These are phyloP conservation scores for Sebastes taczanowskii DNA, from an alignment of 2,797 vertebrate species.

Conservation along the genomic window DNA sequence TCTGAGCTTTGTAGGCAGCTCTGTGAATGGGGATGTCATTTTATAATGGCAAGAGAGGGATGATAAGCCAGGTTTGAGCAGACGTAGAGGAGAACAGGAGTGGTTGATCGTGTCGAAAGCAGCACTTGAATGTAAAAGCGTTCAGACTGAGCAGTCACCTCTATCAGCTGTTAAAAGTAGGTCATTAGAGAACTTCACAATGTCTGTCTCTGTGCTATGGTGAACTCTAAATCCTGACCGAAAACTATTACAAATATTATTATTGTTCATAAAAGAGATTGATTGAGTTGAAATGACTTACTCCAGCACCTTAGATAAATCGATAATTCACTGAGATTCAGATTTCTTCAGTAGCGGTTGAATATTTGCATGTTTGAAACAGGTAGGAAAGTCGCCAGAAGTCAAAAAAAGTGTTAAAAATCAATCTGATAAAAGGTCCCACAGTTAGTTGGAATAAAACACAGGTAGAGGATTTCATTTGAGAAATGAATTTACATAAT, in stretches of 20 bases:
- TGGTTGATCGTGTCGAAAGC: neutral
- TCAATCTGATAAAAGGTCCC: neutral
- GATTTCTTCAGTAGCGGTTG: neutral
- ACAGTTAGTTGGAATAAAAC: neutral
- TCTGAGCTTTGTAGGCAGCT: neutral
- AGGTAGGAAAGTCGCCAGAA: neutral
- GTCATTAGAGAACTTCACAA: neutral
- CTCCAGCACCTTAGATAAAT: neutral
- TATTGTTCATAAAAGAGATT: neutral
- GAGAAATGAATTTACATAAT: neutral
- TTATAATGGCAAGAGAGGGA: neutral
- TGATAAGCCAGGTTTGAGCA: neutral
- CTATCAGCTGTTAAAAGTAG: neutral
- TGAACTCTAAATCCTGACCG: neutral
- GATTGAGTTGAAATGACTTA: neutral
- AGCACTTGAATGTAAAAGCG: neutral
- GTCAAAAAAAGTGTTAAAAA: neutral
- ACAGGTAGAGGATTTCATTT: neutral
- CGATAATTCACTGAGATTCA: neutral
- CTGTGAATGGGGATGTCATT: neutral
- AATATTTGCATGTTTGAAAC: neutral
- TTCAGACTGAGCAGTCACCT: neutral
- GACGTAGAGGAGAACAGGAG: neutral
- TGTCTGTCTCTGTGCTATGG: neutral
- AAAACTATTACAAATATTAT: neutral